phyloP scores from a whole-genome alignment of 53 echinoderm and acorn worm species.

The Patiria pectinifera region DNA sequence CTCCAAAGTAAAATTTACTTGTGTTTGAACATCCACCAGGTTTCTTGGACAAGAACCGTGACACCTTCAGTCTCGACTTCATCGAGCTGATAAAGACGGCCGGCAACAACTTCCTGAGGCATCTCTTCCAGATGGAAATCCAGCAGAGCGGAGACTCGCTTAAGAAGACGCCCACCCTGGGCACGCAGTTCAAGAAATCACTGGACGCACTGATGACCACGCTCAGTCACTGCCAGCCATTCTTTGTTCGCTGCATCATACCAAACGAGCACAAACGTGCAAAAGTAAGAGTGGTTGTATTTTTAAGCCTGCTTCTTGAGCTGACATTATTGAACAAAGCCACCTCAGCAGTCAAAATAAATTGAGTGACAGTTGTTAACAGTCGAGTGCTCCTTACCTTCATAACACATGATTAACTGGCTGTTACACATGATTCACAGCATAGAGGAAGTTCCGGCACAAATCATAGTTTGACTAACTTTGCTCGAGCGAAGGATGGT shows the following conservation, averaged over 20 bases:
- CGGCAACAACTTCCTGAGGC: constrained; percentile 73
- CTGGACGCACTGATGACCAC: constrained; percentile 93
- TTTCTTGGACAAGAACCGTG: constrained; percentile 98
- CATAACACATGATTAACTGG: too few relatives aligned
- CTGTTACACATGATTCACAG: too few relatives aligned
- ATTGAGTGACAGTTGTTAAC: too few relatives aligned
- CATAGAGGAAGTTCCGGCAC: too few relatives aligned
- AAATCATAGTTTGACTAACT: too few relatives aligned
- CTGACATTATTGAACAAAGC: too few relatives aligned
- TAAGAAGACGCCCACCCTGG: constrained; percentile 94
- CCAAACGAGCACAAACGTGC: constrained; percentile 94
- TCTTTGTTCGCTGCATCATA: constrained; percentile 99
- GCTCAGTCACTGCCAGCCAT: constrained; percentile 89
- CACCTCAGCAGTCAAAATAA: too few relatives aligned
- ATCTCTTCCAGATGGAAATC: constrained; percentile 81
- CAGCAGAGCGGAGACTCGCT: constrained; percentile 71
- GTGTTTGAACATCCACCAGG: constrained; percentile 55
- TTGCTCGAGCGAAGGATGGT: too few relatives aligned
- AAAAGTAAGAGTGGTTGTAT: constrained; percentile 62
- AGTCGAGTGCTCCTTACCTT: too few relatives aligned
- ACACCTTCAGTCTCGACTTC: constrained; percentile 98
- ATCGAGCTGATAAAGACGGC: constrained; percentile 85
- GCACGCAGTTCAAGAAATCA: constrained; percentile 97
- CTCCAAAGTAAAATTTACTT: not conserved
- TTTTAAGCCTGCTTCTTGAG: too few relatives aligned